Conservation (phyloP, 2,888 invertebrate species). For the Dasypolia templi region DNA sequence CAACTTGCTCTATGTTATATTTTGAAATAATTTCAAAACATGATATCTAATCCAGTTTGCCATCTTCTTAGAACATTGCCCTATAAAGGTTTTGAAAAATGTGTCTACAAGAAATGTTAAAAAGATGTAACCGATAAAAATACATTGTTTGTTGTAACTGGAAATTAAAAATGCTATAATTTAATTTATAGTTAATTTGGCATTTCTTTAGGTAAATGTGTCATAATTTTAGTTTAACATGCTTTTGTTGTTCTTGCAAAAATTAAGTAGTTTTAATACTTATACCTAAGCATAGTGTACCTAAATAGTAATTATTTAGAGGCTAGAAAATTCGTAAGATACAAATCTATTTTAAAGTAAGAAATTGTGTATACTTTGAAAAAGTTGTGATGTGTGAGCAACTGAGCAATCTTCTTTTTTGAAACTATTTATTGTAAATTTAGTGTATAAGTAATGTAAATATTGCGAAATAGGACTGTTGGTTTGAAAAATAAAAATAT, state of each 20-base stretch:
- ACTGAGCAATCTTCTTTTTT: constrained; percentile 22
- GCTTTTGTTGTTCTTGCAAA: background rate
- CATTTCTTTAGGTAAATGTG: constrained; percentile 63
- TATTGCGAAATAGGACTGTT: constrained; percentile 52
- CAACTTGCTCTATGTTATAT: background rate
- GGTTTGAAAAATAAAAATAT: constrained; percentile 37
- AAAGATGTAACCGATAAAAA: background rate
- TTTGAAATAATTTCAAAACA: background rate
- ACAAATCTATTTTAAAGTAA: constrained; percentile 1
- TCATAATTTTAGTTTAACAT: constrained; percentile 53
- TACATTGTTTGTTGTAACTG: no score
- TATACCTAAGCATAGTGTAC: constrained; percentile 15
- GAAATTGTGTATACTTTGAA: background rate
- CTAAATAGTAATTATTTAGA: constrained; percentile 12
- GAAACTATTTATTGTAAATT: constrained; percentile 59
- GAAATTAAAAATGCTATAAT: constrained; percentile 12
- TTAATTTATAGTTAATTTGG: constrained; percentile 32
- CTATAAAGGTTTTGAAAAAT: background rate
- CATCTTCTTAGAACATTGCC: background rate
- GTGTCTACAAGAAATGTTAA: background rate
- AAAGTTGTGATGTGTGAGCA: no score
- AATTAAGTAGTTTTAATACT: constrained; percentile 4
- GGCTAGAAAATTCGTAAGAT: constrained; percentile 10
- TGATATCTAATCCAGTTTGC: background rate
- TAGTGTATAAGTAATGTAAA: constrained; percentile 64